Percentiles rank a stretch among this genome's conserved stretches.
phyloP scores from a whole-genome alignment of 2,113 vertebrate genomes.

The Brachyhypopomus gauderio region DNA sequence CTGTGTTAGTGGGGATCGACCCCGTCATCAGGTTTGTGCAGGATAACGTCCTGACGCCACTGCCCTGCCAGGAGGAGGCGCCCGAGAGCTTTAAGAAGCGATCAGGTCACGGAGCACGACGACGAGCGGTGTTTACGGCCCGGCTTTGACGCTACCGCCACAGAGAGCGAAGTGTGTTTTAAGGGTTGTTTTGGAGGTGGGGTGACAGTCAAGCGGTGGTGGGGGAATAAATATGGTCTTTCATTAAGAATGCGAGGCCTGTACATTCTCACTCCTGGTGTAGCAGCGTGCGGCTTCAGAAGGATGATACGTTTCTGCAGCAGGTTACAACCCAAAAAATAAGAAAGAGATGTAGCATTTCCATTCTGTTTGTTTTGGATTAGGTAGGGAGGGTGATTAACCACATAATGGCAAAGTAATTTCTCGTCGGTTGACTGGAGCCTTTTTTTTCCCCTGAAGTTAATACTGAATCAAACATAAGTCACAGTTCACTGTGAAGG shows the following conservation, averaged over 20 bases:
- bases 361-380: background rate
- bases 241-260: constrained; percentile 27
- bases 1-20: no score
- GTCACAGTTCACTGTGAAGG: background rate
- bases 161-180: constrained; percentile 52
- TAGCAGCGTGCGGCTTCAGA: background rate
- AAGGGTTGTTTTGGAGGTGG: constrained; percentile 30
- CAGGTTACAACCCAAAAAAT: background rate
- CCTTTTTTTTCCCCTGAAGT: background rate
- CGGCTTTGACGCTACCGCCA: constrained; percentile 1
- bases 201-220: constrained; percentile 28
- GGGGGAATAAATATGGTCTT: constrained; percentile 17
- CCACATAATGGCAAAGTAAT: background rate
- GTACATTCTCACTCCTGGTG: background rate
- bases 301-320: background rate
- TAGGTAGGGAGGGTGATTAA: background rate
- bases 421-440: background rate
- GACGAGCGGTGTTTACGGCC: constrained; percentile 55
- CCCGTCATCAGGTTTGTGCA: no score
- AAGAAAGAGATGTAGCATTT: background rate
- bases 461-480: background rate
- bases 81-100: constrained; percentile 62
- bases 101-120: constrained; percentile 49
- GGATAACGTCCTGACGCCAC: background rate
- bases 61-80: constrained; percentile 60